These are phyloP conservation scores for Zaprionus lachaisei DNA, from an alignment of 1,140 invertebrate species.

Conservation along the genomic window DNA sequence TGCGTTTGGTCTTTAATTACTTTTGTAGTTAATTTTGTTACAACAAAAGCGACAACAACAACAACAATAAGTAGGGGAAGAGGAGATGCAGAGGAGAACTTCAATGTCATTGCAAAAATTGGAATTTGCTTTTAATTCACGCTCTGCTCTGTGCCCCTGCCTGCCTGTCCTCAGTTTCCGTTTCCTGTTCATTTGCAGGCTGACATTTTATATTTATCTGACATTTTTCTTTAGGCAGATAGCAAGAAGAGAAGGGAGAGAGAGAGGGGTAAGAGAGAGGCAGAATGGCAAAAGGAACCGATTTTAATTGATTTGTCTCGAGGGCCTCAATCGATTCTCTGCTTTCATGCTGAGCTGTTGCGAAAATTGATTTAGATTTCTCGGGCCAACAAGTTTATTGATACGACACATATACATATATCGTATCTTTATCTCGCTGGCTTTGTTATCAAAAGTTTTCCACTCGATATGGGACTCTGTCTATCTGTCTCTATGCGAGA, in stretches of 20 bases:
- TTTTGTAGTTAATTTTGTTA: conserved; percentile 79
- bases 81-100: background rate
- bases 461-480: conserved; percentile 45
- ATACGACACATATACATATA: conserved; percentile 53
- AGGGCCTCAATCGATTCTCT: conserved; percentile 58
- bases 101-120: conserved; percentile 72
- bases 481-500: conserved; percentile 6
- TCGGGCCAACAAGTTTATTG: conserved; percentile 74
- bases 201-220: conserved; percentile 51
- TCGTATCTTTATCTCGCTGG: conserved; percentile 8
- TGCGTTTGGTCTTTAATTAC: conserved; percentile 72
- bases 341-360: conserved; percentile 24
- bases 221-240: conserved; percentile 20
- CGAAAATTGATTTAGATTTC: conserved; percentile 72
- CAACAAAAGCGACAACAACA: conserved; percentile 54
- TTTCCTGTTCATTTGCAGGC: conserved; percentile 55
- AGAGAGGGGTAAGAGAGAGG: background rate
- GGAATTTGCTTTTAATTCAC: conserved; percentile 73
- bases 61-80: background rate
- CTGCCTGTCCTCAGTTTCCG: background rate
- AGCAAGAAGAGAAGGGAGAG: conserved; percentile 6
- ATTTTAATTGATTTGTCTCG: conserved; percentile 75
- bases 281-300: conserved; percentile 12
- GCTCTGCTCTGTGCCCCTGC: conserved; percentile 13
- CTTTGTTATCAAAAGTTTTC: conserved; percentile 59